phyloP scores from a whole-genome alignment of 2,113 vertebrate species.

The Podilymbus podiceps region DNA sequence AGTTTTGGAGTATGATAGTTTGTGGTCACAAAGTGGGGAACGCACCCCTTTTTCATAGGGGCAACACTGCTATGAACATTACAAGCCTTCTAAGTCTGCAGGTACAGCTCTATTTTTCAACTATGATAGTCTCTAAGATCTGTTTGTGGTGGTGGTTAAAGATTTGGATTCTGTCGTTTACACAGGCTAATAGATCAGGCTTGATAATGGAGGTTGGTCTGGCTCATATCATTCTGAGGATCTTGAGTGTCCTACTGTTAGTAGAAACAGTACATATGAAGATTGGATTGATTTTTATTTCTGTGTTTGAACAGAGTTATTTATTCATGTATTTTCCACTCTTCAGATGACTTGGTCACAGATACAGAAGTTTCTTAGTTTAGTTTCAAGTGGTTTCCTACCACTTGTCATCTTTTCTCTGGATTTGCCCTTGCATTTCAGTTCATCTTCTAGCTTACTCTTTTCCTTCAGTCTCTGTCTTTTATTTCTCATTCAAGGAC shows the following conservation, averaged over 20 bases:
- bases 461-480: neutral
- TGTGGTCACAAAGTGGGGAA: neutral
- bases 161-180: neutral
- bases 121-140: neutral
- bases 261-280: neutral
- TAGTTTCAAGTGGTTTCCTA: neutral
- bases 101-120: neutral
- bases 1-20: neutral
- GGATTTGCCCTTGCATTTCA: neutral
- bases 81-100: neutral
- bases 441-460: neutral
- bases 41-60: neutral
- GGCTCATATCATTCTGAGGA: neutral
- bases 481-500: neutral
- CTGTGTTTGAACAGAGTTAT: neutral
- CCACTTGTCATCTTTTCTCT: neutral
- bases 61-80: neutral
- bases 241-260: neutral
- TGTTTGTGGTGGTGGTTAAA: neutral
- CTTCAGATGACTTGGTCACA: neutral
- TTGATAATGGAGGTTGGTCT: neutral
- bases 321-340: neutral
- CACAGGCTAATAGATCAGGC: neutral
- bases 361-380: neutral
- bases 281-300: neutral